Conservation (phyloP, 2,888 invertebrate species). For the Epistrophella euchroma region DNA sequence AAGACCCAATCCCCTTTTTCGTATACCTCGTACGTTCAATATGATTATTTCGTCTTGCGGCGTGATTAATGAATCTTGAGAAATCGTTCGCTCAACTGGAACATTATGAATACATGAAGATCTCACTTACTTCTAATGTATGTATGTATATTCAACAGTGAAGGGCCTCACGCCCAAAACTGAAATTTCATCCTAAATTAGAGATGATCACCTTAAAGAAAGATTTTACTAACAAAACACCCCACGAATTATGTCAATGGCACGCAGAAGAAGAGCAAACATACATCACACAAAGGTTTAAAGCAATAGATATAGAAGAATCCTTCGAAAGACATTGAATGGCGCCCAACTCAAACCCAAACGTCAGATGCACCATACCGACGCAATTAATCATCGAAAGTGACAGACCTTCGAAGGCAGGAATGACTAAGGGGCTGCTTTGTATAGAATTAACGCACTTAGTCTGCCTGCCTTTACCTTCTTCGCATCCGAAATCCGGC, state of each 20-base stretch:
- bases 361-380: slow-evolving; percentile 70
- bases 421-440: slow-evolving; percentile 67
- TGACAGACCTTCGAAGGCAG: slow-evolving; percentile 63
- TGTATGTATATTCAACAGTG: slow-evolving; percentile 22
- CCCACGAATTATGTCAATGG: slow-evolving; percentile 70
- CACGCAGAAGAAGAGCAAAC: slow-evolving; percentile 47
- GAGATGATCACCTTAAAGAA: slow-evolving; percentile 62
- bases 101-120: slow-evolving; percentile 67
- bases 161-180: slow-evolving; percentile 5
- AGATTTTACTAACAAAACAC: slow-evolving; percentile 39
- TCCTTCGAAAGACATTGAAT: slow-evolving; percentile 2
- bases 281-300: background rate
- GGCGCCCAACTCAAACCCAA: slow-evolving; percentile 42
- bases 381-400: slow-evolving; percentile 72
- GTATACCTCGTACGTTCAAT: slow-evolving; percentile 16
- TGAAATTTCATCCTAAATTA: slow-evolving; percentile 71
- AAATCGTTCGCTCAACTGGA: slow-evolving; percentile 68
- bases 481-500: background rate
- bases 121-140: slow-evolving; percentile 29
- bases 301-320: slow-evolving; percentile 15
- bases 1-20: background rate
- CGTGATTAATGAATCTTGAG: slow-evolving; percentile 72
- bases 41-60: slow-evolving; percentile 63
- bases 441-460: slow-evolving; percentile 65
- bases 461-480: slow-evolving; percentile 39